Conservation (phyloP, 2,888 invertebrate genomes). For the Xylota sylvarum region DNA sequence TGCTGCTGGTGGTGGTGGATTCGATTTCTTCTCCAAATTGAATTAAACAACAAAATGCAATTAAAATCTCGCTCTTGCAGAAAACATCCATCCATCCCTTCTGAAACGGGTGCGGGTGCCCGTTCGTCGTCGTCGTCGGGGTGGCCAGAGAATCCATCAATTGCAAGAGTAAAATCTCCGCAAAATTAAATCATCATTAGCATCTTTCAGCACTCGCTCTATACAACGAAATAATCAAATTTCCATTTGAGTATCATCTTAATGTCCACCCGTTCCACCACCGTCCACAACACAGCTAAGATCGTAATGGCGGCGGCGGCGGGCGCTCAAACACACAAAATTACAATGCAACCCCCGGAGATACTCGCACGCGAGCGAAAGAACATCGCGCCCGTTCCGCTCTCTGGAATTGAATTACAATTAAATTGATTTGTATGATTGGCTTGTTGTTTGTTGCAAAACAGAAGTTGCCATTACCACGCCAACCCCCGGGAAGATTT, state of each 20-base stretch:
- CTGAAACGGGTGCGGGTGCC: no score
- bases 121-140: no score
- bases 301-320: constrained; percentile 2
- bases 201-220: constrained; percentile 46
- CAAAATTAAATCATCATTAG: constrained; percentile 77
- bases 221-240: constrained; percentile 66
- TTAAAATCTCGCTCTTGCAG: constrained; percentile 23
- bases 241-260: constrained; percentile 71
- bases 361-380: constrained; percentile 32
- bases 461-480: constrained; percentile 62
- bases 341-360: constrained; percentile 65
- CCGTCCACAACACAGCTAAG: background rate
- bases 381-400: background rate
- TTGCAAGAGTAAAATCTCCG: constrained; percentile 47
- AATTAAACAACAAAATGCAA: constrained; percentile 25
- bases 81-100: constrained; percentile 13
- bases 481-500: background rate
- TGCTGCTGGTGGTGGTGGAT: no score
- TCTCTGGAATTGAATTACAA: constrained; percentile 72
- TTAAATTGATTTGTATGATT: constrained; percentile 77
- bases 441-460: constrained; percentile 77
- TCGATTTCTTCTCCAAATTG: background rate
- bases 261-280: constrained; percentile 49
- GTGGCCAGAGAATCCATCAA: constrained; percentile 33
- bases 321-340: constrained; percentile 27